Percentiles rank a stretch among this genome's conserved stretches.
Conservation (phyloP, 35 echinoderm and acorn worm species). For the Stichopus chloronotus region DNA sequence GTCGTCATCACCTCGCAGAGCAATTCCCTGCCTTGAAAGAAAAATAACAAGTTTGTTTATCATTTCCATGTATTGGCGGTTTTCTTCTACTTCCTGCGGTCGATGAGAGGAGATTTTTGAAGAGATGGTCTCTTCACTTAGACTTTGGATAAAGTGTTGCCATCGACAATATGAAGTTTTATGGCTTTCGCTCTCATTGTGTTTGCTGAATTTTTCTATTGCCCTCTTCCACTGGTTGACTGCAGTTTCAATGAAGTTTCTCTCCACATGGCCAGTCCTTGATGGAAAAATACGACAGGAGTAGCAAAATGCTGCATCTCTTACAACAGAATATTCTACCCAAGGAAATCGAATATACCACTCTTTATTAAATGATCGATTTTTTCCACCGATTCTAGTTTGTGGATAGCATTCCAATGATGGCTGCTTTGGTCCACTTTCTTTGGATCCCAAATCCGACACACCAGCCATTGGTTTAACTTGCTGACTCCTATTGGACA, state of each 20-base stretch:
- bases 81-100: constrained; percentile 2
- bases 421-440: constrained; percentile 20
- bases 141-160: constrained; percentile 11
- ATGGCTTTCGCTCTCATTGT: background rate
- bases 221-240: constrained; percentile 31
- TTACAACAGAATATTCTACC: constrained; percentile 6
- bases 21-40: constrained; percentile 26
- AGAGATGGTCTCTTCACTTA: constrained; percentile 16
- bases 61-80: background rate
- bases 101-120: constrained; percentile 14
- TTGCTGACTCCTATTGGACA: background rate
- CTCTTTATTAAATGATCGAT: constrained; percentile 1
- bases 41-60: constrained; percentile 9
- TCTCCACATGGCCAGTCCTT: background rate
- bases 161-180: constrained; percentile 22
- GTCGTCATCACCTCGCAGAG: constrained; percentile 18
- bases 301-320: constrained; percentile 29
- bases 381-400: constrained; percentile 11
- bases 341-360: constrained; percentile 14
- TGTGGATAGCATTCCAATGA: background rate
- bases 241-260: background rate
- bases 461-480: background rate
- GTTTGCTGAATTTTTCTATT: constrained; percentile 29
- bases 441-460: constrained; percentile 19
- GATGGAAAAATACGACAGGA: constrained; percentile 18